Percentiles rank a stretch among this genome's conserved stretches.
Evolutionary conservation across 2,113 vertebrate species (phyloP).

Genomic region (Silurus meridionalis): DNA sequence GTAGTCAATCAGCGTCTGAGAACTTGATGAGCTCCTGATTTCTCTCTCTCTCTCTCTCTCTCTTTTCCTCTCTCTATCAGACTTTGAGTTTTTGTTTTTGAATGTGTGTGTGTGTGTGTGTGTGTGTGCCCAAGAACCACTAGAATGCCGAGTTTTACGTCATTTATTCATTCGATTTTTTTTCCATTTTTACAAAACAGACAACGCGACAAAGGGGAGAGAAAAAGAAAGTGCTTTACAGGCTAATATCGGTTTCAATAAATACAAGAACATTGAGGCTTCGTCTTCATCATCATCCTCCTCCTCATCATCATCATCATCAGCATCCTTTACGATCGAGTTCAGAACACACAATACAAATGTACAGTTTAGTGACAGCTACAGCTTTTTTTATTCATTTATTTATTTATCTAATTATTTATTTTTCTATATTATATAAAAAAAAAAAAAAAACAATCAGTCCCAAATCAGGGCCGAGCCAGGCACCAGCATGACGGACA

Average conservation of each 20-base stretch:
- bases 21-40: constrained; percentile 5
- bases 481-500: constrained; percentile 40
- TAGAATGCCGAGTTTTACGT: constrained; percentile 75
- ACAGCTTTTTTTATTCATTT: neutral
- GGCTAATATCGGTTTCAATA: constrained; percentile 92
- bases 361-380: constrained; percentile 79
- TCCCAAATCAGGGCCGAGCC: constrained; percentile 60
- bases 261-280: constrained; percentile 87
- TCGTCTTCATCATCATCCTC: constrained; percentile 65
- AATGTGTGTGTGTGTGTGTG: neutral
- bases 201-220: constrained; percentile 71
- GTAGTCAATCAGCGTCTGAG: constrained; percentile 1
- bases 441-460: no score
- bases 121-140: constrained; percentile 88
- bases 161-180: constrained; percentile 52
- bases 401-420: neutral
- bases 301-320: constrained; percentile 30
- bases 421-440: neutral
- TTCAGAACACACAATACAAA: constrained; percentile 77
- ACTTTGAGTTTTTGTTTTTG: neutral
- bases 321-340: neutral
- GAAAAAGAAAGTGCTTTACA: constrained; percentile 93
- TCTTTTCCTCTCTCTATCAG: no score
- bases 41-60: neutral
- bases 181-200: constrained; percentile 85